phyloP scores from a whole-genome alignment of 2,797 vertebrate genomes.

The Halcyon badia region DNA sequence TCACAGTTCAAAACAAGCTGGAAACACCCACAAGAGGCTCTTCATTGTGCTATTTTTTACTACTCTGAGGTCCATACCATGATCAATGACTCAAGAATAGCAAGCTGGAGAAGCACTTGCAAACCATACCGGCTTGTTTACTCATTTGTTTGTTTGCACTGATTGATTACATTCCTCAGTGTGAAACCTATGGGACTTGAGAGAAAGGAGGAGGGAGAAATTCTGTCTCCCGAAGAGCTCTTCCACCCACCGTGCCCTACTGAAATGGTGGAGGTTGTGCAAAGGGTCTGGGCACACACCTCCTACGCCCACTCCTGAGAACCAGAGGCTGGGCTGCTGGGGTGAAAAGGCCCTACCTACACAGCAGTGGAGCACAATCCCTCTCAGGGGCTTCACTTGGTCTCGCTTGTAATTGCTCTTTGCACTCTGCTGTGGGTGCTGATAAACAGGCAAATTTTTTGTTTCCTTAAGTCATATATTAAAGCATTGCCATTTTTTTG shows the following conservation, averaged over 20 bases:
- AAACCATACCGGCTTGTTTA: not conserved
- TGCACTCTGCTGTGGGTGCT: too few species aligned
- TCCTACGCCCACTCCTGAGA: not conserved
- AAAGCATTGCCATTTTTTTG: not conserved
- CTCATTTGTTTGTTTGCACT: not conserved
- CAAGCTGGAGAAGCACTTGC: not conserved
- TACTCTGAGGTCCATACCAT: not conserved
- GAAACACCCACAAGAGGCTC: not conserved
- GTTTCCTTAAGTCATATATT: not conserved
- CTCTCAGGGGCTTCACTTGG: not conserved
- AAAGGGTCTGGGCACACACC: not conserved
- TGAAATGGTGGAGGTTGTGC: not conserved
- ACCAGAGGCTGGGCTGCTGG: not conserved
- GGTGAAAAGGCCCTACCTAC: not conserved
- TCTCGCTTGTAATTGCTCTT: not conserved
- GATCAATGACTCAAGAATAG: not conserved
- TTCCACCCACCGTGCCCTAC: not conserved
- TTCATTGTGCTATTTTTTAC: slow-evolving; percentile 7
- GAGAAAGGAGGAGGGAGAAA: not conserved
- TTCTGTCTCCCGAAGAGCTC: not conserved
- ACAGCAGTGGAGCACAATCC: not conserved
- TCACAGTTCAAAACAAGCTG: not conserved
- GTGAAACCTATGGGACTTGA: not conserved
- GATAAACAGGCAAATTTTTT: not conserved
- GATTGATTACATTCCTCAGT: not conserved